Evolutionary conservation across 2,113 vertebrate species (phyloP).

Genomic region (Microcebus tavaratra): DNA sequence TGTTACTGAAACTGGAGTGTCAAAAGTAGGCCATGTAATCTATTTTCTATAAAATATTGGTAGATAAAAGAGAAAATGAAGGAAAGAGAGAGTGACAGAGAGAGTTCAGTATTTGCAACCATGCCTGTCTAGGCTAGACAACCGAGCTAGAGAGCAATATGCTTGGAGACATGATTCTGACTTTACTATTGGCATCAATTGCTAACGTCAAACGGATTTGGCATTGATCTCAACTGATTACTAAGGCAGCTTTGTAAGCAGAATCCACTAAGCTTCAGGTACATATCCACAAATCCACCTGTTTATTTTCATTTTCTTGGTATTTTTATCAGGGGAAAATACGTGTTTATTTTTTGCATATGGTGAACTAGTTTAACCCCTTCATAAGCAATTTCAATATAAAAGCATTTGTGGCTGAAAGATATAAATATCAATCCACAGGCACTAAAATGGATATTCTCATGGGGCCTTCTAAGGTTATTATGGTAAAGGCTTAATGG

Average conservation of each 20-base stretch:
- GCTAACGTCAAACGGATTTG: background rate
- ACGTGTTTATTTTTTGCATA: background rate
- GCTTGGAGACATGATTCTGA: background rate
- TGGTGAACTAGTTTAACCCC: background rate
- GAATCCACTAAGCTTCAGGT: constrained; percentile 38
- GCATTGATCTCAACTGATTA: constrained; percentile 1
- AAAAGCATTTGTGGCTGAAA: background rate
- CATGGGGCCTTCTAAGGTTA: background rate
- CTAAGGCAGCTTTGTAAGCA: constrained; percentile 28
- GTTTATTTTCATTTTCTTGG: constrained; percentile 55
- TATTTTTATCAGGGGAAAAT: constrained; percentile 50
- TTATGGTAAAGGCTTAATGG: background rate
- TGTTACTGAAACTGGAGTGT: background rate
- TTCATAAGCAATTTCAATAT: constrained; percentile 46
- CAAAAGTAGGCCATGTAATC: background rate
- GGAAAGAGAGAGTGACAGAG: background rate
- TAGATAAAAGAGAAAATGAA: background rate
- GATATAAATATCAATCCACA: background rate
- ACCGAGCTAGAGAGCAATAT: background rate
- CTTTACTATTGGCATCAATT: background rate
- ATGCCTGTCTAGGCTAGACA: background rate
- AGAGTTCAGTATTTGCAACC: background rate
- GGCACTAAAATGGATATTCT: background rate
- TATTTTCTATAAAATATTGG: background rate
- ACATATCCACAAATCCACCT: constrained; percentile 38